Conservation (phyloP, 1,140 invertebrate species). For the Caenorhabditis remanei region DNA sequence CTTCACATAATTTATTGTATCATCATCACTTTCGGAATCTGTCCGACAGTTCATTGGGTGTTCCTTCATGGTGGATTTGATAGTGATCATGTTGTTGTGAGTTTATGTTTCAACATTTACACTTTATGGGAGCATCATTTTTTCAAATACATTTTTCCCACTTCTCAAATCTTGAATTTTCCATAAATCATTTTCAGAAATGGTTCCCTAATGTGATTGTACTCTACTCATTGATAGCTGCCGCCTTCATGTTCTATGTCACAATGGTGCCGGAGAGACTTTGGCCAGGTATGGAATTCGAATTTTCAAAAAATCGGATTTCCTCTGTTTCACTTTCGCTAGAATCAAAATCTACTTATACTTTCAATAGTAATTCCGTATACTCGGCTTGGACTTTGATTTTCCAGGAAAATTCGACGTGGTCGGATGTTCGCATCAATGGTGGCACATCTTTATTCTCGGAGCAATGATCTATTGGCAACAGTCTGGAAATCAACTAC, state of each 20-base stretch:
- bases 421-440: too few relatives aligned
- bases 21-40: slow-evolving; percentile 90
- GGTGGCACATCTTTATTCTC: too few relatives aligned
- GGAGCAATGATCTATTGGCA: too few relatives aligned
- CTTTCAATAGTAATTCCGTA: too few relatives aligned
- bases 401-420: too few relatives aligned
- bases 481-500: too few relatives aligned
- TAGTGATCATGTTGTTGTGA: slow-evolving; percentile 82
- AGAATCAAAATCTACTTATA: too few relatives aligned
- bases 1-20: slow-evolving; percentile 86
- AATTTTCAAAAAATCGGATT: too few relatives aligned
- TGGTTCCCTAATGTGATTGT: slow-evolving; percentile 88
- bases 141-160: not conserved
- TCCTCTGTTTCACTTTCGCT: too few relatives aligned
- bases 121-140: too few relatives aligned
- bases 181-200: slow-evolving; percentile 82
- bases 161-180: not conserved
- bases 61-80: slow-evolving; percentile 88
- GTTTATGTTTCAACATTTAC: not conserved
- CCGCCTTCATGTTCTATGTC: slow-evolving; percentile 80
- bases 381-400: slow-evolving; percentile 56
- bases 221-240: slow-evolving; percentile 89
- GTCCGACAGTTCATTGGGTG: slow-evolving; percentile 92
- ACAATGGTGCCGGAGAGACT: too few relatives aligned
- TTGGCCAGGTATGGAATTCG: too few relatives aligned